phyloP scores from a whole-genome alignment of 2,113 vertebrate genomes.

The Caranx ignobilis region DNA sequence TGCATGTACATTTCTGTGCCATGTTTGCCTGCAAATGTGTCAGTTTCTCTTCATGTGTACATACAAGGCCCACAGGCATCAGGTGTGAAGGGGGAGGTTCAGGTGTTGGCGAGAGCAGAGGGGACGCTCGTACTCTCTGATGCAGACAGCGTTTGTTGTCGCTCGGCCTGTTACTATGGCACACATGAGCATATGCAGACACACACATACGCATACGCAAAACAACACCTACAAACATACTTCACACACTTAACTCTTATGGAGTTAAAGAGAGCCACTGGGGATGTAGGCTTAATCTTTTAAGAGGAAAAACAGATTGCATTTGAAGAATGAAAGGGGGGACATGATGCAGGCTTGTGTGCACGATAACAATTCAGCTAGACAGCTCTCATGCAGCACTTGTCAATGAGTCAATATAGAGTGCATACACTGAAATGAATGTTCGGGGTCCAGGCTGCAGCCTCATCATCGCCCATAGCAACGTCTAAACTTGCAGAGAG shows the following conservation, averaged over 20 bases:
- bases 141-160: slow-evolving; percentile 76
- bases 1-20: background rate
- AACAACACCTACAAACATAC: slow-evolving; percentile 61
- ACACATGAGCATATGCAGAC: slow-evolving; percentile 50
- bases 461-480: too few relatives aligned
- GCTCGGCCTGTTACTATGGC: slow-evolving; percentile 48
- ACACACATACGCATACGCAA: background rate
- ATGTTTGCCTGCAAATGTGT: slow-evolving; percentile 7
- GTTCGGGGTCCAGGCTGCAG: background rate
- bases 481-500: background rate
- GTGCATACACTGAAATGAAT: background rate
- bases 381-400: background rate
- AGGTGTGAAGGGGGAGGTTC: slow-evolving; percentile 79
- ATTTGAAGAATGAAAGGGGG: slow-evolving; percentile 25
- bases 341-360: slow-evolving; percentile 37
- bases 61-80: slow-evolving; percentile 68
- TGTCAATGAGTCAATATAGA: background rate
- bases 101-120: slow-evolving; percentile 73
- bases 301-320: slow-evolving; percentile 55
- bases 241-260: slow-evolving; percentile 54
- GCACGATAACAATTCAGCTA: slow-evolving; percentile 30
- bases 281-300: slow-evolving; percentile 58
- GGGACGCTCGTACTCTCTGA: slow-evolving; percentile 65
- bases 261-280: slow-evolving; percentile 40
- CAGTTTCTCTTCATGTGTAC: slow-evolving; percentile 6